Evolutionary conservation across 2,113 vertebrate species (phyloP), one percentile per base, ranked within the genome.

Genomic region (Gila orcuttii): DNA sequence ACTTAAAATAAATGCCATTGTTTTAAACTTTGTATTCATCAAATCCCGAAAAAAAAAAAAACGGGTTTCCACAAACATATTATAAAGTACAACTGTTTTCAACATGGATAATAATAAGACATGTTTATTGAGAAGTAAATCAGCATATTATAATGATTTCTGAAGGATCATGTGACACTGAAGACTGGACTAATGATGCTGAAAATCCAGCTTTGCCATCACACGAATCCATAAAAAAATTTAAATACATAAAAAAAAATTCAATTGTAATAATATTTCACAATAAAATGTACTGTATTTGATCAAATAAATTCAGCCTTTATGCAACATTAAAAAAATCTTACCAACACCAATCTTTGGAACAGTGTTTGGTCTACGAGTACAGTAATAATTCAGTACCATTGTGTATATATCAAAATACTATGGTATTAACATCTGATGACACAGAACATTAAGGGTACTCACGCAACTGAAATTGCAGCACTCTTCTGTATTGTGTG

Each of bases 381-480:
- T 68, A 68, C 28, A 45, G 52, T 33, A 50, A 50, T 52, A 55
- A 74, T 47, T 25, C 42, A 75, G 9, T 47, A 9, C 21, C 36
- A n/a, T 73, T 55, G 52, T 55, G 10, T 10, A 23, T 2, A 73
- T 12, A 12, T 73, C 36, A n/a, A n/a, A n/a, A 4, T 39, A 42
- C 33, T 39, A 12, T 11, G 17, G 17, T 8, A 39, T 71, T 11
- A 10, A 69, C 31, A n/a, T 59, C 10, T 9, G 11, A 42, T 28
- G 23, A 4, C 28, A 28, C 52, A 31, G 62, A 55, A 33, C 3
- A 55, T 55, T 33, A 47, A 5, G 19, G 31, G 15, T 79, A 85
- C 83, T 85, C 74, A 87, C 85, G 15, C 69, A 75, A 0, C 23
- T 86, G 69, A 39, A n/a, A 39, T 62, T 64, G 52, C 62, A 60